Base-by-base conservation (phyloP, 2,113 vertebrate genomes). In the Syngnathoides biaculeatus region DNA sequence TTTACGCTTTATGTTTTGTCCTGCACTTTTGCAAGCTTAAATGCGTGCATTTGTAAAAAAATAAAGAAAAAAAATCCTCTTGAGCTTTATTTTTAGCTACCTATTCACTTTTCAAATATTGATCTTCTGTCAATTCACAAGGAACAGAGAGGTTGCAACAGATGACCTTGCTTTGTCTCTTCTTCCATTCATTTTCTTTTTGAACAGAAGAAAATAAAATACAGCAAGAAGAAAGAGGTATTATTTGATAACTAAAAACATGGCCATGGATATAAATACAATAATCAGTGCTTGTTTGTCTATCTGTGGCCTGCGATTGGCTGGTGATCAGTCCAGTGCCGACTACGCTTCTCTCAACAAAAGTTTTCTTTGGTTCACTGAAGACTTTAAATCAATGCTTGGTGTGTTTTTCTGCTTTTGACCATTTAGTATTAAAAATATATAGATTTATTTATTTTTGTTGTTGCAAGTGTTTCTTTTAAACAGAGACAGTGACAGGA, bases 101-200 rank as follows among this genome's bases (percentile, higher is more conserved):
- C 61, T 83, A 47, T 5, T 39, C 55, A 77, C 69, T 77, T 65
- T 73, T 72, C 15, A 50, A 24, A 38, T 20, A 52, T 50, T 65
- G 27, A 30, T 42, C 72, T 50, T 79, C 64, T 10, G 11, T 60
- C 13, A 8, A 19, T 58, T 76, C 64, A 73, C 19, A 5, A 8
- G 39, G 19, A 69, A 73, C 13, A 4, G n/a, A 56, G 19, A 50
- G 22, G 20, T 47, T 65, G 52, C 35, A 69, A 67, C 50, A 35
- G 43, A 1, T 10, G 20, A 43, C 35, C 53, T 74, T 78, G 68
- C 10, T 24, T 4, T 58, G 39, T 11, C 17, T 2, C 15, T 50
- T 47, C 63, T 79, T 78, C 79, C 64, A 74, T 61, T 14, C 19
- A 27, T 48, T 67, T 58, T 69, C 24, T 70, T 73, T 73, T 22